These are phyloP conservation scores for Electrona antarctica DNA, from an alignment of 2,113 vertebrate genomes.

Conservation along the genomic window DNA sequence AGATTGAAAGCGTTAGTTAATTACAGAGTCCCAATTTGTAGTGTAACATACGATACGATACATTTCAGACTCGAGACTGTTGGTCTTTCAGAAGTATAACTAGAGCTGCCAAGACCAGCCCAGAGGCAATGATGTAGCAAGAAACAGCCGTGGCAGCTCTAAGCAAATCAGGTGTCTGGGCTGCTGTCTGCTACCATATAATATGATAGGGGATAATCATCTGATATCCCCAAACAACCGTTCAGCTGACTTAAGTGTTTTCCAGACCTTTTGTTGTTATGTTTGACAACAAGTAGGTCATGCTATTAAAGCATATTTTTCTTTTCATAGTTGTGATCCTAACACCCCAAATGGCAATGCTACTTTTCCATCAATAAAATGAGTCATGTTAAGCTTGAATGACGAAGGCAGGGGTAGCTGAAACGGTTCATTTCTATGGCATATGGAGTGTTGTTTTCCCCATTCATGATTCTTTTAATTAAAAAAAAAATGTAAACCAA, in stretches of 20 bases:
- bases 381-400: too few relatives aligned
- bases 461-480: too few relatives aligned
- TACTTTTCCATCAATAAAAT: too few relatives aligned
- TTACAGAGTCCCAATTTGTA: constrained; percentile 25
- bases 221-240: constrained; percentile 14
- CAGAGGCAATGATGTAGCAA: constrained; percentile 1
- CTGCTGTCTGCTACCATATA: constrained; percentile 8
- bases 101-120: background rate
- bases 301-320: background rate
- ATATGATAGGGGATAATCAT: constrained; percentile 9
- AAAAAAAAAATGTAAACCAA: too few relatives aligned
- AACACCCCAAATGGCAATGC: too few relatives aligned
- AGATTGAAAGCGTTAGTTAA: constrained; percentile 12
- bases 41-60: constrained; percentile 3
- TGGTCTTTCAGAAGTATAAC: constrained; percentile 9
- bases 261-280: background rate
- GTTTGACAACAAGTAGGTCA: constrained; percentile 8
- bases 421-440: too few relatives aligned
- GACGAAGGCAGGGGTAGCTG: too few relatives aligned
- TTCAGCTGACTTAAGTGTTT: constrained; percentile 8
- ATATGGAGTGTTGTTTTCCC: too few relatives aligned
- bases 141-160: constrained; percentile 15
- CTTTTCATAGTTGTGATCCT: background rate
- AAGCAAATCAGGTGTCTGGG: constrained; percentile 5
- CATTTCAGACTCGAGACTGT: background rate